These are phyloP conservation scores for Anarhynchus alexandrinus DNA, from an alignment of 2,113 vertebrate genomes.

Conservation along the genomic window DNA sequence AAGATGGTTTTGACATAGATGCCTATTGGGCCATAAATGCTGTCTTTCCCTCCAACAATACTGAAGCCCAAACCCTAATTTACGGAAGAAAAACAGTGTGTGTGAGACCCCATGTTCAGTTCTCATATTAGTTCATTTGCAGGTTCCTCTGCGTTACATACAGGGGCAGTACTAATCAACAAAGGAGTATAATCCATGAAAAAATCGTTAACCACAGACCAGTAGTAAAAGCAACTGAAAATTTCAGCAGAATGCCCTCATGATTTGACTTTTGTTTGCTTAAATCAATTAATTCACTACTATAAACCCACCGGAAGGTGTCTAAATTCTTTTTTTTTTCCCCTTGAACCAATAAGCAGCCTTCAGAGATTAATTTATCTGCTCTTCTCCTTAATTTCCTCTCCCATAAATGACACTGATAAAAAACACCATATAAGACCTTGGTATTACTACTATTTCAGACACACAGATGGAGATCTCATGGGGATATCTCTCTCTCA, in stretches of 20 bases:
- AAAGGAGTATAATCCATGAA: not conserved
- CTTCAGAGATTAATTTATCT: not conserved
- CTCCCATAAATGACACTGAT: not conserved
- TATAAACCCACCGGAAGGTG: not conserved
- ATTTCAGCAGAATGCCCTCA: not conserved
- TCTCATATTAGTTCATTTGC: not conserved
- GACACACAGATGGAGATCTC: not conserved
- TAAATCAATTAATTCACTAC: not conserved
- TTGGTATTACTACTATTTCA: not conserved
- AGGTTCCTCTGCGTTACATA: not conserved
- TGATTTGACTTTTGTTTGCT: not conserved
- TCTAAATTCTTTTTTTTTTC: not conserved
- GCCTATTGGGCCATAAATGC: constrained; percentile 92
- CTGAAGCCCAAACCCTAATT: constrained; percentile 92
- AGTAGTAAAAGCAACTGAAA: not conserved
- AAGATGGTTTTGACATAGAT: constrained; percentile 97
- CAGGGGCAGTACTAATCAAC: not conserved
- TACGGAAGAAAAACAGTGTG: not conserved
- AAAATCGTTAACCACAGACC: not conserved
- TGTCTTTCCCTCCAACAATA: constrained; percentile 93
- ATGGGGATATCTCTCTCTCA: not conserved
- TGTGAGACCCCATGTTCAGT: not conserved
- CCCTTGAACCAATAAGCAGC: not conserved
- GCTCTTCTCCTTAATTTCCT: not conserved
- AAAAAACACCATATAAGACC: not conserved